These are phyloP conservation scores for Brachypodius melanocephalos DNA, from an alignment of 2,113 vertebrate species.

Conservation along the genomic window DNA sequence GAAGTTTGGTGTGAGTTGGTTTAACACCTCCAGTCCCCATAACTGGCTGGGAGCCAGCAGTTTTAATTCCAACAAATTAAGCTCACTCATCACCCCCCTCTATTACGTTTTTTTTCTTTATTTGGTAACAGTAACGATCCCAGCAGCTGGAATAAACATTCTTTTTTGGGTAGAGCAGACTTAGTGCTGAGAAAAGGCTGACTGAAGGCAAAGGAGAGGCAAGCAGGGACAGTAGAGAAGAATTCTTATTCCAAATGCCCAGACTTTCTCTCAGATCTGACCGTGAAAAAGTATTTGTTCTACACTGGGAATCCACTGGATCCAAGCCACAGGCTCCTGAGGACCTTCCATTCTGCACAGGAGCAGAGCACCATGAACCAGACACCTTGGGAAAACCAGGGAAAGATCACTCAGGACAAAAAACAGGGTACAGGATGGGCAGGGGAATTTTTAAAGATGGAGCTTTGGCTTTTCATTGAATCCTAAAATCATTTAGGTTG, in stretches of 20 bases:
- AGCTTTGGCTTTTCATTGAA: neutral
- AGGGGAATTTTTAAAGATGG: neutral
- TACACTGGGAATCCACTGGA: neutral
- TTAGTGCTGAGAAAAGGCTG: neutral
- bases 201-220: too few species aligned
- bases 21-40: neutral
- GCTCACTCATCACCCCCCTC: neutral
- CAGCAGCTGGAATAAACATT: neutral
- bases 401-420: neutral
- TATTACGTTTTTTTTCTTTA: neutral
- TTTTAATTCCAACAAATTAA: neutral
- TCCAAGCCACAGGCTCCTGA: neutral
- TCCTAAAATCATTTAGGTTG: neutral
- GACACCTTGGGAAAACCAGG: neutral
- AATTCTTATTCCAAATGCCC: neutral
- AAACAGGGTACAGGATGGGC: accelerated
- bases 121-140: neutral
- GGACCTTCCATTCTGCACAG: neutral
- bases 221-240: neutral
- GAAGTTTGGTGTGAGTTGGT: neutral
- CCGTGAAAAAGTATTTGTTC: neutral
- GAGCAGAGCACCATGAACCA: neutral
- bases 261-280: neutral
- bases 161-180: neutral
- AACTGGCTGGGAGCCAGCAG: neutral